A percentile compares a stretch with the other conserved stretches of the same genome.
phyloP scores from a whole-genome alignment of 2,797 vertebrate genomes.

The Orientallactaga sibirica region DNA sequence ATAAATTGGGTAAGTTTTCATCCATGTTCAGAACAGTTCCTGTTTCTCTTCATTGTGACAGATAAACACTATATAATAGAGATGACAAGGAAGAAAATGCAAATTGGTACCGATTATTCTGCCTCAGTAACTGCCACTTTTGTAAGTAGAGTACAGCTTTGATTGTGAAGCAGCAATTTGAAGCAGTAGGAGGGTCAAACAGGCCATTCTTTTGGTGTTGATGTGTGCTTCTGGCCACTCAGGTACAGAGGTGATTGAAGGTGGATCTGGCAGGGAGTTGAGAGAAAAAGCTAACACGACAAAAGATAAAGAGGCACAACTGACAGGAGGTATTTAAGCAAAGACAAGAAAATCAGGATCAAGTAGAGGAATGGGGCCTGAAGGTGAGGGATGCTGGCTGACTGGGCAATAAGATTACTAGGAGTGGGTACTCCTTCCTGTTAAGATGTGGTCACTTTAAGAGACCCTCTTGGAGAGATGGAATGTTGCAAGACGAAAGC shows the following conservation, averaged over 20 bases:
- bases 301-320: neutral
- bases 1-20: conserved; percentile 63
- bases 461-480: too few relatives aligned
- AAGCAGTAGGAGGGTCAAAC: conserved; percentile 65
- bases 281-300: neutral
- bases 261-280: neutral
- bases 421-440: too few relatives aligned
- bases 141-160: conserved; percentile 62
- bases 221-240: conserved; percentile 23
- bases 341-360: neutral
- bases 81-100: conserved; percentile 79
- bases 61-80: conserved; percentile 79
- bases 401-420: neutral
- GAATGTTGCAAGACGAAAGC: too few relatives aligned
- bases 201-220: conserved; percentile 32
- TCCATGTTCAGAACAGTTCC: conserved; percentile 68
- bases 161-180: conserved; percentile 75
- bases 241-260: conserved; percentile 29
- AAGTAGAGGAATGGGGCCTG: neutral
- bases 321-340: conserved; percentile 47
- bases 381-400: neutral
- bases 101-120: conserved; percentile 81
- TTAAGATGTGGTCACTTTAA: too few relatives aligned
- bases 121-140: conserved; percentile 79
- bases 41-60: conserved; percentile 78